These are phyloP conservation scores for Diplodus sargus DNA, from an alignment of 2,797 vertebrate genomes.

Conservation along the genomic window DNA sequence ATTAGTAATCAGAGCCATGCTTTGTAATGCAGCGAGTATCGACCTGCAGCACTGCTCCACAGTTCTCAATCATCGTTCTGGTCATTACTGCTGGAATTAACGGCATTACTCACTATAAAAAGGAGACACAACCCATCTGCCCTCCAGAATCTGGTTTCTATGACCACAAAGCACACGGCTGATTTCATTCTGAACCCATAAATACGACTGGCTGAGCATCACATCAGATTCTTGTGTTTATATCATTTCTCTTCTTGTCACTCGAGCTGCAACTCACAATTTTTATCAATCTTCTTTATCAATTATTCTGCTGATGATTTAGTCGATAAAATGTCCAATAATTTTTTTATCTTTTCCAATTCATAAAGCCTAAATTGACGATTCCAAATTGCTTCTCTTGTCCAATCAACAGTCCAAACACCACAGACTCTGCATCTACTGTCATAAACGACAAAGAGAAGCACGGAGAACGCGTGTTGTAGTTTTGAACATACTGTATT, in stretches of 20 bases:
- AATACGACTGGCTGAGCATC: background rate
- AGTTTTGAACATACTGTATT: too few relatives aligned
- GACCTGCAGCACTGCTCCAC: slow-evolving; percentile 67
- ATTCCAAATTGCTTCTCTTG: too few relatives aligned
- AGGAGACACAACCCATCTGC: slow-evolving; percentile 78
- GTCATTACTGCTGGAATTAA: slow-evolving; percentile 80
- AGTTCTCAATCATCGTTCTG: slow-evolving; percentile 78
- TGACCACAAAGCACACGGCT: slow-evolving; percentile 44
- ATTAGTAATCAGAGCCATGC: slow-evolving; percentile 62
- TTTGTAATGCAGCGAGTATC: slow-evolving; percentile 64
- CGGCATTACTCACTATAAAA: slow-evolving; percentile 80
- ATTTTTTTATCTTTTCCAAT: too few relatives aligned
- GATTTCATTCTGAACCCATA: slow-evolving; percentile 35
- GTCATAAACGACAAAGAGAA: too few relatives aligned
- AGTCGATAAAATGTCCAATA: too few relatives aligned
- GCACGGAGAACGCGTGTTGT: too few relatives aligned
- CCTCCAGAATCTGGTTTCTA: slow-evolving; percentile 55
- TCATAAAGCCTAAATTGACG: too few relatives aligned
- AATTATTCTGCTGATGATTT: too few relatives aligned
- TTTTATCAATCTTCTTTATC: too few relatives aligned
- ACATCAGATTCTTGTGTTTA: slow-evolving; percentile 3
- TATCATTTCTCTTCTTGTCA: background rate
- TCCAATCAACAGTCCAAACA: too few relatives aligned
- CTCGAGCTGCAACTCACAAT: too few relatives aligned
- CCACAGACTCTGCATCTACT: too few relatives aligned